Evolutionary conservation across 2,888 invertebrate species (phyloP), one percentile per base, ranked within the genome.

Genomic region (Diplolepis rosae): DNA sequence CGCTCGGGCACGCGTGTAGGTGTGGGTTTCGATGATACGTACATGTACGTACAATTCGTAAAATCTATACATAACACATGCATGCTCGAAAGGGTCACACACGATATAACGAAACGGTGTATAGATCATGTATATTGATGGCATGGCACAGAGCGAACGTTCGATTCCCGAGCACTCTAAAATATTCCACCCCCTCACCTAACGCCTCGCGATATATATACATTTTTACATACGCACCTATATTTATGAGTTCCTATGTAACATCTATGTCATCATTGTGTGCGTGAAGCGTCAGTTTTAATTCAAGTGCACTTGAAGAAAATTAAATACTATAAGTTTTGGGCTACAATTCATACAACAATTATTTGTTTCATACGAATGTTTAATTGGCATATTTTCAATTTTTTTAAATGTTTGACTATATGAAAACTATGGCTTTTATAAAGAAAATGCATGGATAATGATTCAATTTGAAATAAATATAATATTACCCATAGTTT

Each of bases 71-170:
- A 54, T 54, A 32, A 32, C 72, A 76, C 61, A 77, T 30, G 18
- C 72, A 30, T 68, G 54, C 65, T 71, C 51, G 51, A 61, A 42
- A 35, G 56, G 74, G 70, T 70, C 70, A 76, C 71, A 68, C 73
- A 65, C 69, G 74, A 65, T 56, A 77, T 77, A 78, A 77, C 78
- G 79, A 82, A 81, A 81, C 73, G 81, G 77, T 82, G 80, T 82
- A 83, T 84, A 84, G 83, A 84, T 84, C 84, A 83, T 83, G 79
- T 84, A 82, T 84, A 83, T 84, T 84, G 84, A 84, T 84, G 82
- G 80, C 80, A 77, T 73, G 73, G 79, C 81, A 79, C 79, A 79
- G 79, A 75, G 81, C 75, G 79, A 79, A 79, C 78, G 78, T 84
- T 85, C 83, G 84, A 85, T 85, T 85, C 82, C 80, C 76, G 78